Base-by-base conservation (phyloP, 2,797 vertebrate genomes). In the Lindbergichthys nudifrons region DNA sequence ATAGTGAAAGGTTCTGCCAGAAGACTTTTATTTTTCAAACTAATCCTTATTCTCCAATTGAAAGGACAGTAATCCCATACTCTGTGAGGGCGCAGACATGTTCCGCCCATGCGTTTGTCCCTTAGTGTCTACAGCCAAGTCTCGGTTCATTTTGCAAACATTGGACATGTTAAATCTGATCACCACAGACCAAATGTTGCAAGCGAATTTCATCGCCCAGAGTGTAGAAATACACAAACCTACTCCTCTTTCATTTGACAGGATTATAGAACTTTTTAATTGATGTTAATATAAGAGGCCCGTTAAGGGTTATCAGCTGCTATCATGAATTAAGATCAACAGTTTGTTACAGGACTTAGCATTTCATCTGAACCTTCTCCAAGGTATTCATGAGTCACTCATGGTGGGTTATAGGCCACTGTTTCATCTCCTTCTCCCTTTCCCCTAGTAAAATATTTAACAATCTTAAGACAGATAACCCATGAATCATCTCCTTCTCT, bases 401-500 rank as follows among this genome's bases (percentile, higher is more conserved):
- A 42, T 11, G 3, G 16, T 30, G 42, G 57, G 68, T 62, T 72
- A 67, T n/a, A 53, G 51, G 54, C 52, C 43, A 3, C 53, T 18
- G 19, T 59, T 48, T 75, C 14, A 69, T 59, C 36, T 73, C 30
- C 15, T 10, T 56, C 19, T 67, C 47, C 39, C 43, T 65, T 82
- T 77, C 59, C 26, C n/a, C 5, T 3, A 41, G 45, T 51, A 82
- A 79, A 87, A 77, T 45, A 18, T 18, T 76, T 67, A 39, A 62
- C 46, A 54, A 16, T 23, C 66, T 54, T 26, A 4, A 26, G 52
- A 32, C 53, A 60, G 70, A 86, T 68, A 48, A 77, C 42, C 41
- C 19, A 58, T 84, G 68, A 87, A 84, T 89, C 82, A 79, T 67
- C 52, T 23, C 23, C 69, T 19, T 11, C 72, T 73, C 48, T 62